These are phyloP conservation scores for Tenthredo livida DNA, from an alignment of 2,888 invertebrate genomes.

Conservation along the genomic window DNA sequence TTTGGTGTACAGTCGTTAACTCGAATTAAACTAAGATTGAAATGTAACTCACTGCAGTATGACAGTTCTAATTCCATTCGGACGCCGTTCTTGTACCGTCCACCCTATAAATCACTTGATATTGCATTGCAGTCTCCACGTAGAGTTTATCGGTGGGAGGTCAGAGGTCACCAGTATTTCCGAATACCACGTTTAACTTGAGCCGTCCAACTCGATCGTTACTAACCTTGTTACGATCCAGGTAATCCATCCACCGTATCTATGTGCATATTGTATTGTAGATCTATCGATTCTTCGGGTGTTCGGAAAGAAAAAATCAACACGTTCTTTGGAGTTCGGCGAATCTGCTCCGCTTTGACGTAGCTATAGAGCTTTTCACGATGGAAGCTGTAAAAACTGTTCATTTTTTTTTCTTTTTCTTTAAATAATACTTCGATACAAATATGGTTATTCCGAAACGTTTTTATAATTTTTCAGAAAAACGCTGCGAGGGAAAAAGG, in stretches of 20 bases:
- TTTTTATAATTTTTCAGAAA: too few species aligned
- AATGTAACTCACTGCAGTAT: conserved; percentile 34
- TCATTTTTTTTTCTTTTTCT: not conserved
- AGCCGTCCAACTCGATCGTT: not conserved
- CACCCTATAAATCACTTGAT: conserved; percentile 1
- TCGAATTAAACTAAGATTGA: conserved; percentile 38
- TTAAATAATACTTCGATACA: too few species aligned
- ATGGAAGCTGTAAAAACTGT: too few species aligned
- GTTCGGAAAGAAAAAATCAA: not conserved
- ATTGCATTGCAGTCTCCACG: conserved; percentile 25
- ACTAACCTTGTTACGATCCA: not conserved
- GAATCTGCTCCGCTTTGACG: too few species aligned
- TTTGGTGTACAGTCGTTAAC: not conserved
- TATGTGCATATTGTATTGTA: not conserved
- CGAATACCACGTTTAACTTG: not conserved
- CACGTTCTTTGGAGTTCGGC: too few species aligned
- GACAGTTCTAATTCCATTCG: conserved; percentile 39
- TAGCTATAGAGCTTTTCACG: too few species aligned
- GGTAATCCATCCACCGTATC: conserved; percentile 3
- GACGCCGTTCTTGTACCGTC: not conserved
- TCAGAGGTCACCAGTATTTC: not conserved
- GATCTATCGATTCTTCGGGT: not conserved
- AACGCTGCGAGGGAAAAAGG: too few species aligned
- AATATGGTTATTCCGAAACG: too few species aligned
- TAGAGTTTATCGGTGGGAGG: not conserved